A percentile compares a stretch with the other conserved stretches of the same genome.
These are phyloP conservation scores for Drosophila suboccidentalis DNA, from an alignment of 2,888 invertebrate genomes.

Conservation along the genomic window DNA sequence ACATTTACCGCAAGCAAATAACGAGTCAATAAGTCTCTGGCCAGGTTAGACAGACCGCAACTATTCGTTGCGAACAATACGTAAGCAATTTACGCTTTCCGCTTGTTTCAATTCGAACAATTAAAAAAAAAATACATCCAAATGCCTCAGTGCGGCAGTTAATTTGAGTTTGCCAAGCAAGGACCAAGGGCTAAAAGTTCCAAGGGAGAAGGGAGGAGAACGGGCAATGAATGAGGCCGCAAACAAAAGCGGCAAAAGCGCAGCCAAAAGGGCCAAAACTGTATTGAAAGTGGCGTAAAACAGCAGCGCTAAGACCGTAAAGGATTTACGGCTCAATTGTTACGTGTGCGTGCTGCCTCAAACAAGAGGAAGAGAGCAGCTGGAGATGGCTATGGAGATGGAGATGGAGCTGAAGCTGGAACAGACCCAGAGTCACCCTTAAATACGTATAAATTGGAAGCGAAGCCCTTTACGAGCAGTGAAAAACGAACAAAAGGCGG, in stretches of 20 bases:
- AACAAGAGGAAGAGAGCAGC: constrained; percentile 22
- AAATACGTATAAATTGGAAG: constrained; percentile 49
- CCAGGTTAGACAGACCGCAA: constrained; percentile 14
- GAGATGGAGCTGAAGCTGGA: not conserved
- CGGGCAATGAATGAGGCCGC: constrained; percentile 40
- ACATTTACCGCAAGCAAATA: constrained; percentile 1
- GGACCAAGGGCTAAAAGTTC: constrained; percentile 22
- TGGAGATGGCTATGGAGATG: not conserved
- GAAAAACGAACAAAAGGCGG: constrained; percentile 58
- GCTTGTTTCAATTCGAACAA: constrained; percentile 73
- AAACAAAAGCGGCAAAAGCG: constrained; percentile 63
- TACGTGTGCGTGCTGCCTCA: constrained; percentile 69
- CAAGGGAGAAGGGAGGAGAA: not conserved
- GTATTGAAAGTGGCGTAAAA: constrained; percentile 66
- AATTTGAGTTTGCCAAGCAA: constrained; percentile 68
- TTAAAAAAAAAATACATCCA: constrained; percentile 52
- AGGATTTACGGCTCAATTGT: constrained; percentile 85
- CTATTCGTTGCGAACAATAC: constrained; percentile 56
- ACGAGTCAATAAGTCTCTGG: constrained; percentile 19
- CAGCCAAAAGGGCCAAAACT: constrained; percentile 41
- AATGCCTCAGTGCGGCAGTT: constrained; percentile 62
- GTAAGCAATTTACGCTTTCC: constrained; percentile 76
- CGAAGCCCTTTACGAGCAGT: constrained; percentile 64
- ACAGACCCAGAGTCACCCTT: constrained; percentile 58
- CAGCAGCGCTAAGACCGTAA: constrained; percentile 79